Conservation (phyloP, 2,888 invertebrate species). For the Thecophora atra region DNA sequence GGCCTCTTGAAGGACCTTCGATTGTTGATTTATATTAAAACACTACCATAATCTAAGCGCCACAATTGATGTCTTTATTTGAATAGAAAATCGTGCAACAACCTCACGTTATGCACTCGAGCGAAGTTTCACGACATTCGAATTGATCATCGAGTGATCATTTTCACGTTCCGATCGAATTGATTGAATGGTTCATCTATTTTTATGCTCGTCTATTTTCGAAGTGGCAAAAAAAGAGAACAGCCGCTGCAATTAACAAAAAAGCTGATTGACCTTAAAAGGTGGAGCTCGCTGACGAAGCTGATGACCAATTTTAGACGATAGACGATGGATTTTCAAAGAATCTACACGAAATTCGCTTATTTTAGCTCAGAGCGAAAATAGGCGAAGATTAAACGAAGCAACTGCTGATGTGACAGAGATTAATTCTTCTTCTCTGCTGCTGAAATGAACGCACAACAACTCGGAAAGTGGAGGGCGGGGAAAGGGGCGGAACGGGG, state of each 20-base stretch:
- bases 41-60: too few relatives aligned
- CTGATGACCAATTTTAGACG: not conserved
- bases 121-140: not conserved
- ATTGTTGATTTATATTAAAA: too few relatives aligned
- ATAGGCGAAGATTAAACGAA: constrained; percentile 9
- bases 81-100: too few relatives aligned
- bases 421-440: constrained; percentile 27
- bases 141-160: too few relatives aligned
- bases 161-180: not conserved
- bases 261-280: constrained; percentile 9
- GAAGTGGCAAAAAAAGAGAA: not conserved
- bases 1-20: too few relatives aligned
- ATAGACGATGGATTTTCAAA: too few relatives aligned
- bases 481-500: not conserved
- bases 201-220: constrained; percentile 1
- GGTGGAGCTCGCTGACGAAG: not conserved
- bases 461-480: not conserved
- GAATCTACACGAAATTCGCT: too few relatives aligned
- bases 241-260: not conserved
- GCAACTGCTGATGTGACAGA: constrained; percentile 12
- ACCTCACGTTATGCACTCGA: not conserved
- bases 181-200: not conserved
- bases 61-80: too few relatives aligned
- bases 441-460: constrained; percentile 10
- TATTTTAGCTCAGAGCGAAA: not conserved